Base-by-base conservation (phyloP, 2,797 vertebrate genomes). In the Sebastes minor region DNA sequence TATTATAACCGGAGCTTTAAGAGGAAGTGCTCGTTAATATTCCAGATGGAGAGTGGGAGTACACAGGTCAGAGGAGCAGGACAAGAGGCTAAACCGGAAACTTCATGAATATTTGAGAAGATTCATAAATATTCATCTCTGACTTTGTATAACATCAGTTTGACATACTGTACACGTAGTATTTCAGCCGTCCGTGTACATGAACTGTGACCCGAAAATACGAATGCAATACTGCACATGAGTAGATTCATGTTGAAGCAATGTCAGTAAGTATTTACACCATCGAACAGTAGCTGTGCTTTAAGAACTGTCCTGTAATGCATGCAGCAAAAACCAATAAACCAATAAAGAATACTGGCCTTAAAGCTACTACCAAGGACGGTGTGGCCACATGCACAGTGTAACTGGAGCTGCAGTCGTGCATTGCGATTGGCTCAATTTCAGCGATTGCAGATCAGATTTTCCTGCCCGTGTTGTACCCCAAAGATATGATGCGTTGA, bases 71-170 rank as follows among this genome's bases (percentile, higher is more conserved):
- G 53, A 75, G 80, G 7, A 32, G 71, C 84, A 70, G 75, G 64
- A 83, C 78, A 67, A 66, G 80, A 79, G 71, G 84, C 70, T 35
- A 66, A 61, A 75, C 61, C 49, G 1, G 30, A 57, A 73, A 53
- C 73, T 63, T 63, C 76, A 77, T 75, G 82, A 90, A 85, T 76
- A 84, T 86, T n/a, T 81, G 27, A 61, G 27, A 65, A 4, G 33
- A 55, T 10, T 81, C 71, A 80, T 90, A 20, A 85, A 85, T 90
- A 91, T 90, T 84, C 38, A 88, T 82, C 10, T 38, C 23, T 0
- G 4, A 23, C 42, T 75, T 16, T 71, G 46, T 46, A 22, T 52
- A 27, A 75, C 68, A 81, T 65, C 2, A 28, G 3, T 49, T 53
- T 46, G 32, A 71, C 81, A 70, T 4, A 57, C 67, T 70, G 22